Percentiles rank a stretch among this genome's conserved stretches.
Conservation (phyloP, 2,797 vertebrate genomes). For the Tarsius wallacei region DNA sequence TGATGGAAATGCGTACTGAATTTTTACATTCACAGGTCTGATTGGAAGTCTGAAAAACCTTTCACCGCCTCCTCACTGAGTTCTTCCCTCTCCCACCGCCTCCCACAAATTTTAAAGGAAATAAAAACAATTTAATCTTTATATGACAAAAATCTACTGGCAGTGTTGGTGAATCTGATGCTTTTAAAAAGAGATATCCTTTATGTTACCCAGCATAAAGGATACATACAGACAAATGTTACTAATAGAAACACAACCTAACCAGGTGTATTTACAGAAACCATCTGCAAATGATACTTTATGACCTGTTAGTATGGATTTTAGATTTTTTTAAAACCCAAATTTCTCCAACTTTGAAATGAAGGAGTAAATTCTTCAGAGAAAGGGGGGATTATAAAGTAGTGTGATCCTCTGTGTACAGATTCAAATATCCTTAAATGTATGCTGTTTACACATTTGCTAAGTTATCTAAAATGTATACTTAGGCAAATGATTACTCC, state of each 20-base stretch:
- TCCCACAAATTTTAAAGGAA: background rate
- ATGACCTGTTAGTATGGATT: slow-evolving; percentile 64
- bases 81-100: background rate
- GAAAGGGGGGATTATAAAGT: slow-evolving; percentile 67
- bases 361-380: slow-evolving; percentile 74
- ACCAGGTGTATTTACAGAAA: slow-evolving; percentile 69
- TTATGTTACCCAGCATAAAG: slow-evolving; percentile 62
- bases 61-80: background rate
- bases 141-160: slow-evolving; percentile 14
- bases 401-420: slow-evolving; percentile 48
- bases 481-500: slow-evolving; percentile 79
- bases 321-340: slow-evolving; percentile 56
- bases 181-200: slow-evolving; percentile 51
- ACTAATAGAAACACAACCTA: slow-evolving; percentile 62
- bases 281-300: slow-evolving; percentile 68
- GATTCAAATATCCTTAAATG: slow-evolving; percentile 81
- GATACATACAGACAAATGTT: slow-evolving; percentile 46
- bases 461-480: slow-evolving; percentile 78
- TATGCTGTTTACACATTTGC: slow-evolving; percentile 71
- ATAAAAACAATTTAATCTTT: slow-evolving; percentile 53
- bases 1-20: background rate
- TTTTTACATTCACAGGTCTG: background rate
- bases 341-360: slow-evolving; percentile 74
- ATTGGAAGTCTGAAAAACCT: slow-evolving; percentile 17
- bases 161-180: background rate